Base-by-base conservation (phyloP, 2,797 vertebrate genomes). In the Rhyacichthys aspro region DNA sequence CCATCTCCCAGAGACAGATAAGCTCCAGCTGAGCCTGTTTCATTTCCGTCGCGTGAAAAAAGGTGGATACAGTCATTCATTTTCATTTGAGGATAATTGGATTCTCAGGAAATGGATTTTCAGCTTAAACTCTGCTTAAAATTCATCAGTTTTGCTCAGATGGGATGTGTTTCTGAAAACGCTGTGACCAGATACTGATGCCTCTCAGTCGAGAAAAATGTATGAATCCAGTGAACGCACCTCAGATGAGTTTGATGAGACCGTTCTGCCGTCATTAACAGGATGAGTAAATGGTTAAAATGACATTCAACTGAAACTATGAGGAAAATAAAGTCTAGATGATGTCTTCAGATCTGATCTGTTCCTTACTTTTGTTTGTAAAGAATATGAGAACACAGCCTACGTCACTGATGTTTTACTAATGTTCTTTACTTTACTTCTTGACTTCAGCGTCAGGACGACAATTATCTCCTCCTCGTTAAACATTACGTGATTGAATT, bases 21-120 rank as follows among this genome's bases (percentile, higher is more conserved):
- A 78, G 67, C 67, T 61, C 66, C 62, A 59, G 7, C 54, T 70
- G 41, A 34, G 60, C 53, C 33, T 46, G 17, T 72, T 74, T 67
- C 11, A 64, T 67, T 73, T 74, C 57, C 55, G 63, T 53, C 9
- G 53, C 23, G 55, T 60, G 50, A 17, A 74, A 81, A 78, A 60
- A 47, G 17, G 55, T 55, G 56, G 50, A 58, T 66, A 55, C 15
- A 67, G 42, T 32, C 18, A 57, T 57, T 72, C 59, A 59, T 71
- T 81, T 72, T 68, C 43, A 74, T 74, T 79, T 63, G 15, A 55
- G 34, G 59, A 65, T 84, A 72, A 85, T 76, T 80, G 60, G 49
- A 82, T 80, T 83, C 43, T 39, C 34, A 47, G 38, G 47, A 63
- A 73, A 70, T 76, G 34, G 67, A 83, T 68, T 81, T 64, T 56